Percentiles rank a stretch among this genome's conserved stretches.
These are phyloP conservation scores for Eupithecia vulgata DNA, from an alignment of 2,888 invertebrate genomes.

Conservation along the genomic window DNA sequence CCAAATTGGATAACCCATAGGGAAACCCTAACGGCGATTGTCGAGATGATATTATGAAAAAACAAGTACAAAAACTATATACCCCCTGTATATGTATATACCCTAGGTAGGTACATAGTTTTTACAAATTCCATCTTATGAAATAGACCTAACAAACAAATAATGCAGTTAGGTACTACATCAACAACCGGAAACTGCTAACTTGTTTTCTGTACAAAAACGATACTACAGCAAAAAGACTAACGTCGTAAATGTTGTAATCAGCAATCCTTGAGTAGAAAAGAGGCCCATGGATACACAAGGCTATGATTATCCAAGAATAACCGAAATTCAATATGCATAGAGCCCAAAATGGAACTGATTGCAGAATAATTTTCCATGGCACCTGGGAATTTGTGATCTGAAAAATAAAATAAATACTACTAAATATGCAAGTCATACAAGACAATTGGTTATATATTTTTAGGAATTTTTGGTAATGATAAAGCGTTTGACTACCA, in stretches of 20 bases:
- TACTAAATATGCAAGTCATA: background rate
- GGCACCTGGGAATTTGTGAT: constrained; percentile 70
- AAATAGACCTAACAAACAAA: background rate
- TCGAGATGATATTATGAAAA: background rate
- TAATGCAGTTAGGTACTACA: background rate
- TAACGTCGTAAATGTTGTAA: constrained; percentile 69
- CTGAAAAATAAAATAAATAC: constrained; percentile 51
- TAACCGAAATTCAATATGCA: constrained; percentile 77
- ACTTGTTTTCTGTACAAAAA: constrained; percentile 6
- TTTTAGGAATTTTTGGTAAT: too few species aligned
- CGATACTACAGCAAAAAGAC: constrained; percentile 40
- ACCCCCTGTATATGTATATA: too few species aligned
- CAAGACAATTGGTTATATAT: background rate
- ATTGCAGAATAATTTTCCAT: constrained; percentile 70
- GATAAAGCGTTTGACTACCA: too few species aligned
- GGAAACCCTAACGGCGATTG: background rate
- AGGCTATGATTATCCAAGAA: constrained; percentile 75
- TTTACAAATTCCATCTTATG: background rate
- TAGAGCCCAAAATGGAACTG: constrained; percentile 72
- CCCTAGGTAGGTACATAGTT: too few species aligned
- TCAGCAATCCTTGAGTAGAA: constrained; percentile 65
- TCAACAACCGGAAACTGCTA: background rate
- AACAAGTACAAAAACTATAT: background rate
- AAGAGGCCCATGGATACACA: constrained; percentile 73
- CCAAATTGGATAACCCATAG: background rate